A percentile compares a stretch with the other conserved stretches of the same genome.
These are phyloP conservation scores for Thrips palmi DNA, from an alignment of 1,140 invertebrate species.

Conservation along the genomic window DNA sequence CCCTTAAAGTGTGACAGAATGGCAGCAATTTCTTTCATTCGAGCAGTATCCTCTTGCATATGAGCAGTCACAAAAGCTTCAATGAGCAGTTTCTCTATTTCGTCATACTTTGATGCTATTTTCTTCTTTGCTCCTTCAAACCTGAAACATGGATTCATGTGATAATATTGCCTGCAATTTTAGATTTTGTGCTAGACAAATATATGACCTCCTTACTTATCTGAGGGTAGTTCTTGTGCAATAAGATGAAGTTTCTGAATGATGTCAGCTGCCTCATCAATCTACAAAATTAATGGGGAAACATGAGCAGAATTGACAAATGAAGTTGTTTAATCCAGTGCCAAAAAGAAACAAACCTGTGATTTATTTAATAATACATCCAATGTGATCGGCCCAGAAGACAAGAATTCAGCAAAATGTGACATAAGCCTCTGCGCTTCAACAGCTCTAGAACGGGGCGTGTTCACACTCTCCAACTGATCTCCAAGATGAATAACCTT, in stretches of 20 bases:
- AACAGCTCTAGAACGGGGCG: slow-evolving; percentile 76
- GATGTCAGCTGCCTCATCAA: slow-evolving; percentile 94
- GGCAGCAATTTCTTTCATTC: slow-evolving; percentile 86
- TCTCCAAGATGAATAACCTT: slow-evolving; percentile 95
- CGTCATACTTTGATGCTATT: slow-evolving; percentile 86
- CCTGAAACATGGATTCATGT: slow-evolving; percentile 27
- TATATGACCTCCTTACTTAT: slow-evolving; percentile 32
- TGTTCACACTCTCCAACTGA: slow-evolving; percentile 92
- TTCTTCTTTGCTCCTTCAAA: slow-evolving; percentile 80
- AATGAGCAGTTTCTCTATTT: slow-evolving; percentile 82
- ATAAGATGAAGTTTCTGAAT: slow-evolving; percentile 95
- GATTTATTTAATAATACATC: slow-evolving; percentile 74
- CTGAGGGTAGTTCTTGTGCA: slow-evolving; percentile 76
- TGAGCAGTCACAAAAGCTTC: slow-evolving; percentile 88
- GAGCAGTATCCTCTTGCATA: slow-evolving; percentile 55
- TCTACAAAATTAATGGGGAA: slow-evolving; percentile 38
- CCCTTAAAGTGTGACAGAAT: slow-evolving; percentile 91
- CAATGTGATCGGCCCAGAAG: slow-evolving; percentile 65
- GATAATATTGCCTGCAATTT: slow-evolving; percentile 1
- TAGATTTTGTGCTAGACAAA: slow-evolving; percentile 3
- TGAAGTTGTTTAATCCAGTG: background rate
- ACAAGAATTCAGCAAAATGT: slow-evolving; percentile 85
- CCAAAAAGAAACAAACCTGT: slow-evolving; percentile 32
- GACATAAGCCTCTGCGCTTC: slow-evolving; percentile 88
- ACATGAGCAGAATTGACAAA: no score